A percentile compares a stretch with the other conserved stretches of the same genome.
phyloP scores from a whole-genome alignment of 2,797 vertebrate genomes.

The Yasuhikotakia modesta region DNA sequence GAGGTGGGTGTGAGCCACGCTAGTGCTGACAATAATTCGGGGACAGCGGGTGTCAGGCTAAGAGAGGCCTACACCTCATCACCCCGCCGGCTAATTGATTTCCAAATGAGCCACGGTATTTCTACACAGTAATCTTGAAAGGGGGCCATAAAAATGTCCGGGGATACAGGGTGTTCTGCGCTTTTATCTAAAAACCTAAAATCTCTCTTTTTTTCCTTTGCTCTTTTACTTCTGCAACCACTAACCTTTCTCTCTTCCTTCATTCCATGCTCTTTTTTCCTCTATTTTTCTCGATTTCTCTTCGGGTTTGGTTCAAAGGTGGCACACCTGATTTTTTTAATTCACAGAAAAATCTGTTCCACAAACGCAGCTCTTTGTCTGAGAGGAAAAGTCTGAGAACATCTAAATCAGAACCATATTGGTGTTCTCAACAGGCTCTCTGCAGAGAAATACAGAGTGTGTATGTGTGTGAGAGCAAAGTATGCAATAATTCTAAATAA shows the following conservation, averaged over 20 bases:
- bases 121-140: constrained; percentile 92
- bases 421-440: constrained; percentile 22
- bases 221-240: constrained; percentile 27
- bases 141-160: constrained; percentile 88
- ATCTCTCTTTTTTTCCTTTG: constrained; percentile 25
- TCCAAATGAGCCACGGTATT: constrained; percentile 90
- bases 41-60: constrained; percentile 89
- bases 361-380: neutral
- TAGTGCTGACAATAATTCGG: constrained; percentile 84
- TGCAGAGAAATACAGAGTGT: constrained; percentile 46
- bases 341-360: neutral
- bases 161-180: constrained; percentile 84
- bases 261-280: neutral
- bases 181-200: constrained; percentile 84
- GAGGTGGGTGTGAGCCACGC: constrained; percentile 72
- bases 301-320: constrained; percentile 76
- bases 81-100: constrained; percentile 88
- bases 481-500: constrained; percentile 1
- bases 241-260: constrained; percentile 41
- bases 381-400: constrained; percentile 59
- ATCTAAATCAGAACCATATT: constrained; percentile 87
- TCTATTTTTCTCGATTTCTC: constrained; percentile 19
- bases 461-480: constrained; percentile 24
- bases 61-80: constrained; percentile 89
- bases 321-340: constrained; percentile 81